phyloP scores from a whole-genome alignment of 1,140 invertebrate genomes.

The Anastrepha ludens region DNA sequence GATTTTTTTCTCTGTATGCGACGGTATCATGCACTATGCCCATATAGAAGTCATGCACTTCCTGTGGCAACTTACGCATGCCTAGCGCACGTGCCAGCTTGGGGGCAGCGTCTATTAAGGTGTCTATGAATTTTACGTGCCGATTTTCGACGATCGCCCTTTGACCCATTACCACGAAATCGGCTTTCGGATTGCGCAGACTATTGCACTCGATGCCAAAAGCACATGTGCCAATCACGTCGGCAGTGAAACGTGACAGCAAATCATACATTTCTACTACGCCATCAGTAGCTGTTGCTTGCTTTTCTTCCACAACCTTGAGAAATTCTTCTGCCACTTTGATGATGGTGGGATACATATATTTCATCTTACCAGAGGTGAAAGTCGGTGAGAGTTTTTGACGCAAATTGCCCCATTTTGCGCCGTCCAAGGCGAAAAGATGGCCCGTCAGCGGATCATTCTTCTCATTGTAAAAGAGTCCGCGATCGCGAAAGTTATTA shows the following conservation, averaged over 20 bases:
- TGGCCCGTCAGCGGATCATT: conserved; percentile 76
- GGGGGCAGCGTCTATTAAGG: conserved; percentile 67
- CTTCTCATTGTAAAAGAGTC: conserved; percentile 75
- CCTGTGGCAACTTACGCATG: conserved; percentile 65
- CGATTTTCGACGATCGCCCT: conserved; percentile 64
- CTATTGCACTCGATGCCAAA: conserved; percentile 79
- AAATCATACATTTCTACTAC: conserved; percentile 76
- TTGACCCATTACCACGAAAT: conserved; percentile 75
- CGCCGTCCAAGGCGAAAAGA: conserved; percentile 74
- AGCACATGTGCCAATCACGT: conserved; percentile 78
- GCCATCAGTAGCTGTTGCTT: conserved; percentile 9
- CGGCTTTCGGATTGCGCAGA: conserved; percentile 75
- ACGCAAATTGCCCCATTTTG: conserved; percentile 77
- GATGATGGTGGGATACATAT: conserved; percentile 74
- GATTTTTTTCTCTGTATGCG: conserved; percentile 74
- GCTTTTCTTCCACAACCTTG: conserved; percentile 59
- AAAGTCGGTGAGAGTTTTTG: conserved; percentile 77
- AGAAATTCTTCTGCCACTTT: conserved; percentile 70
- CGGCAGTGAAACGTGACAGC: conserved; percentile 77
- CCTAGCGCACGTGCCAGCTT: conserved; percentile 62
- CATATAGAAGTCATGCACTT: conserved; percentile 76
- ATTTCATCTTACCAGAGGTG: conserved; percentile 78
- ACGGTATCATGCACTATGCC: conserved; percentile 75
- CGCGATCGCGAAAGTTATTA: conserved; percentile 70
- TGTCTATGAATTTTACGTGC: conserved; percentile 61